Base-by-base conservation (phyloP, 2,888 invertebrate genomes). In the Synergus laeviventris region DNA sequence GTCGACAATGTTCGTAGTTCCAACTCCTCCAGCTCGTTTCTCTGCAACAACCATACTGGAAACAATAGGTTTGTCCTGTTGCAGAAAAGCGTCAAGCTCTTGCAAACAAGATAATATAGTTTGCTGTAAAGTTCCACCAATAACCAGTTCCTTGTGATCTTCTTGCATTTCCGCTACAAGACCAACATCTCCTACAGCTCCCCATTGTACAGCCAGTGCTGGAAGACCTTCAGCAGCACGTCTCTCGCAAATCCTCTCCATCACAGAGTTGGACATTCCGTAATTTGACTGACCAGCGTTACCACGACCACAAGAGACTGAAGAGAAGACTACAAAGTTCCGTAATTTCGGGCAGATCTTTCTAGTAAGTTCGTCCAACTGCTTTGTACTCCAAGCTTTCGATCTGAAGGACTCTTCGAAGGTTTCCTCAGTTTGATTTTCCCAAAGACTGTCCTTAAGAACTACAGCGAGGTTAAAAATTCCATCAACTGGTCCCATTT, bases 31-130 rank as follows among this genome's bases (percentile, higher is more conserved):
- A 0, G 92, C 92, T 82, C 93, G 93, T 91, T 97, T 97, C 88
- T 97, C 96, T 0, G 98, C 98, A 0, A 97, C 95, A 0, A 98
- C 96, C 92, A 97, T 96, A 82, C 96, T 96, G 0, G 95, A 93
- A 0, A 97, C 96, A 21, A 97, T 92, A 0, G 96, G 91, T 0
- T 92, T 90, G 3, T 91, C 87, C 8, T 87, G 89, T 79, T 95
- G 94, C 75, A 99, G 91, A 91, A 99, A 93, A 56, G 91, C 92
- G 86, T 96, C 95, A 39, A 98, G 91, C 1, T 95, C 93, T 4
- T 94, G 92, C 16, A 98, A 92, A 87, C 97, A 98, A 0, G 96
- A 97, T 0, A 94, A 93, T 86, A 98, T 96, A 83, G 94, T 93
- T 89, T 98, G 98, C 79, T 97, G 97, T 2, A 97, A 91, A 0